These are phyloP conservation scores for Nemoura dubitans DNA, from an alignment of 2,888 invertebrate genomes.

Conservation along the genomic window DNA sequence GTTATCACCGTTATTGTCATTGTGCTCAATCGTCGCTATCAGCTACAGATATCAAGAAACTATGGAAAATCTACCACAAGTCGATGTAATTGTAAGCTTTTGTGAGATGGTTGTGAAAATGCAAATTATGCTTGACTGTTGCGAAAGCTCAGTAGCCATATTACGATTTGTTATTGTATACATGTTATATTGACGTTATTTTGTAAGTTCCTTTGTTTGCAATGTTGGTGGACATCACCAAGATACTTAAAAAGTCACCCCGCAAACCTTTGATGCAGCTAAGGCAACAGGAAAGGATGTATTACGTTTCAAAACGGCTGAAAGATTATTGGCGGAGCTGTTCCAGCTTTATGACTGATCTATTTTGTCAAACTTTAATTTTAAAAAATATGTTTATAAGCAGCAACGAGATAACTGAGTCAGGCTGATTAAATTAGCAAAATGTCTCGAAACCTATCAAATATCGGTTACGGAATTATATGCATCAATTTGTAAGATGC, in stretches of 20 bases:
- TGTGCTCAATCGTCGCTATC: not conserved
- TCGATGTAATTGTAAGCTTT: not conserved
- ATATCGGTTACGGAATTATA: not conserved
- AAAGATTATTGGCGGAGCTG: not conserved
- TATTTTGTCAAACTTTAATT: not conserved
- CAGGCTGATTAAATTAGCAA: not conserved
- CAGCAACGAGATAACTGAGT: not conserved
- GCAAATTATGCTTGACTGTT: slow-evolving; percentile 7
- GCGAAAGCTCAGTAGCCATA: not conserved
- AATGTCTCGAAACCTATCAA: not conserved
- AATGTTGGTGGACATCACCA: not conserved
- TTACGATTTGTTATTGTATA: not conserved
- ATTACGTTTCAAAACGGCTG: not conserved
- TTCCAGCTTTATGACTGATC: too few relatives aligned
- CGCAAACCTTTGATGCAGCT: not conserved
- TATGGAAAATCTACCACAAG: not conserved
- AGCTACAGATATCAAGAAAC: not conserved
- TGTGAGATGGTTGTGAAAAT: slow-evolving; percentile 12
- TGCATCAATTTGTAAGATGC: slow-evolving; percentile 9
- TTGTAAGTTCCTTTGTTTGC: slow-evolving; percentile 9
- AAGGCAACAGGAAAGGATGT: not conserved
- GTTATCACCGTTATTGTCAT: not conserved
- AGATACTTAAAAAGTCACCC: not conserved
- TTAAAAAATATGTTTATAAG: not conserved
- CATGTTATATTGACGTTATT: not conserved